Base-by-base conservation (phyloP, 2,797 vertebrate species). In the Anas flavirostris region DNA sequence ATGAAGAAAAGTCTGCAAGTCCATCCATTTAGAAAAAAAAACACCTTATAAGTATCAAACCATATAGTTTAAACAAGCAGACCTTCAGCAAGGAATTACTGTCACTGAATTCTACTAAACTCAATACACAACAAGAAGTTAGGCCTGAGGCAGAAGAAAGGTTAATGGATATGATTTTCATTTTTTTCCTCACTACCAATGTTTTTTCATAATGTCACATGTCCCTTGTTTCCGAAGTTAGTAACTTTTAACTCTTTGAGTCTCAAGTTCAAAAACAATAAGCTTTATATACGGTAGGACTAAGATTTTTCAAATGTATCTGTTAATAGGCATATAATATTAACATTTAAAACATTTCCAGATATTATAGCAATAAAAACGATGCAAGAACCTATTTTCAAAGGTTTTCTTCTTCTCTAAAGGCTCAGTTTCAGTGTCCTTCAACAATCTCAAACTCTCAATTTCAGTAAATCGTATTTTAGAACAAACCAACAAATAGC, bases 391-490 rank as follows among this genome's bases (percentile, higher is more conserved):
- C 11, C 41, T 31, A 67, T 28, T 53, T 15, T 43, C 53, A 78
- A n/a, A 55, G 21, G 26, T 41, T 46, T 69, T 77, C 72, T 81
- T 60, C 67, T 91, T 82, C 41, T 48, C 83, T 70, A 91, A 91
- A 91, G 78, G 31, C 55, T 93, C 73, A 82, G 48, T 33, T 88
- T 93, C 63, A 44, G 46, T 83, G 53, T 62, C 88, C 78, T 86
- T 50, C 59, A 94, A 82, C 43, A 59, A 58, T 43, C 90, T 74
- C 87, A 90, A 84, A 84, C 60, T 77, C 72, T 95, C 44, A 91
- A 91, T 94, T 94, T 46, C 67, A 86, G 60, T 77, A 90, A 86
- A 90, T 6, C 35, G n/a, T 77, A 75, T 58, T 88, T 95, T 74
- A 78, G 60, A 91, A 82, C 44, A 88, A 92, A 78, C 46, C 16